Percentiles rank a stretch among this genome's conserved stretches.
Conservation (phyloP, 2,113 vertebrate species). For the Otus sunia region DNA sequence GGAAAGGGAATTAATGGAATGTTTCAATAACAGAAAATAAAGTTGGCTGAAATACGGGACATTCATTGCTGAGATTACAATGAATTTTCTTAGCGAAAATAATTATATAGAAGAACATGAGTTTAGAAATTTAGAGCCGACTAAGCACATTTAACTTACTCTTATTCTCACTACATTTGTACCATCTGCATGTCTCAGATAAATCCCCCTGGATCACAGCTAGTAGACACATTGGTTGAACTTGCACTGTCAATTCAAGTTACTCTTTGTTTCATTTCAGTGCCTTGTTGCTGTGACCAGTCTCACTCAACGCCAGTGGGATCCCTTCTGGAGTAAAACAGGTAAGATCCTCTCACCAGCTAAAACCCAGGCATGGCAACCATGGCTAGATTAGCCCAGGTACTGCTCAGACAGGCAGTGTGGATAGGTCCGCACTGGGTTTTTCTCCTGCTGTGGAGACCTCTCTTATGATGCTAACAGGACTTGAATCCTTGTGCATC, state of each 20-base stretch:
- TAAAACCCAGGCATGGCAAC: not conserved
- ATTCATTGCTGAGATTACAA: not conserved
- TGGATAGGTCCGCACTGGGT: not conserved
- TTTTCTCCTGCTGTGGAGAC: not conserved
- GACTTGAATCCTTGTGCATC: rapidly evolving
- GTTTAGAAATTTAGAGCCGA: not conserved
- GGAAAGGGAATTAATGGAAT: not conserved
- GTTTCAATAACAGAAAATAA: not conserved
- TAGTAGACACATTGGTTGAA: not conserved
- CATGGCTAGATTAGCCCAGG: not conserved
- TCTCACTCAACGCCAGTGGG: rapidly evolving
- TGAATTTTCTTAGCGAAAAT: not conserved
- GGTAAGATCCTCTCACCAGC: not conserved
- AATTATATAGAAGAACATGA: not conserved
- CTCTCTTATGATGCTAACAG: not conserved
- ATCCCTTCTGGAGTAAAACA: not conserved
- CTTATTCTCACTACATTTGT: not conserved
- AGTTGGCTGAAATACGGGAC: not conserved
- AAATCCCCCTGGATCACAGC: not conserved
- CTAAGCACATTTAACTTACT: not conserved
- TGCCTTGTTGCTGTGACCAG: not conserved
- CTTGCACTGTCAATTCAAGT: not conserved
- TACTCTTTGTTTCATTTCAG: not conserved
- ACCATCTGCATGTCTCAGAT: not conserved
- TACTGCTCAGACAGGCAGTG: not conserved